Evolutionary conservation across 2,797 vertebrate species (phyloP).

Genomic region (Macrochelys suwanniensis): DNA sequence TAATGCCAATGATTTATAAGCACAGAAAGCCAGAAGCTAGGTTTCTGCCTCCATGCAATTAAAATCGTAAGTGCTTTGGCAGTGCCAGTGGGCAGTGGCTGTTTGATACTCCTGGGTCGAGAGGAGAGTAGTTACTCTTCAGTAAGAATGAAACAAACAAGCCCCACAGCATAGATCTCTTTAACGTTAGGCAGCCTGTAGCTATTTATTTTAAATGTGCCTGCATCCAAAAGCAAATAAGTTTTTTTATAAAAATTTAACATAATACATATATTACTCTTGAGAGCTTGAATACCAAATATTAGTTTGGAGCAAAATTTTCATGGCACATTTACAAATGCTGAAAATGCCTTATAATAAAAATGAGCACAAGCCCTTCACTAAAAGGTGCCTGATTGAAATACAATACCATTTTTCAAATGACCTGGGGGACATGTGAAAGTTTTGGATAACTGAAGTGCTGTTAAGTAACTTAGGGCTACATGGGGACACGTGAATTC

Average conservation of each 20-base stretch:
- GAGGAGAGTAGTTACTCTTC: not conserved
- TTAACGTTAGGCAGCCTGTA: not conserved
- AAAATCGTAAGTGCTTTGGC: not conserved
- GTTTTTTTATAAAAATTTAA: not conserved
- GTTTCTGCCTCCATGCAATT: not conserved
- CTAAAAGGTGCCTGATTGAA: conserved; percentile 55
- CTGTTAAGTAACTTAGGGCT: not conserved
- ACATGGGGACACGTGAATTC: not conserved
- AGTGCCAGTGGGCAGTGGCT: not conserved
- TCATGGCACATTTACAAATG: conserved; percentile 45
- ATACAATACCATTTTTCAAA: not conserved
- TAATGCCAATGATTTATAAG: not conserved
- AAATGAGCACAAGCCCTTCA: conserved; percentile 38
- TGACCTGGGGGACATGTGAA: not conserved
- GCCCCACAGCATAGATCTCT: not conserved
- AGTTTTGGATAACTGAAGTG: not conserved
- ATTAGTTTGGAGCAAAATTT: conserved; percentile 26
- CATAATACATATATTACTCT: not conserved
- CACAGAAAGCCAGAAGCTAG: not conserved
- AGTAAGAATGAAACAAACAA: conserved; percentile 11
- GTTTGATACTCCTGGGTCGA: conserved; percentile 6
- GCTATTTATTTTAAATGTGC: conserved; percentile 47
- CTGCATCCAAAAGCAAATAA: conserved; percentile 24
- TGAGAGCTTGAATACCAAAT: conserved; percentile 46
- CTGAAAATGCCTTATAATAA: conserved; percentile 54